Conservation (phyloP, 2,888 invertebrate genomes). For the Ormyrus rosae region DNA sequence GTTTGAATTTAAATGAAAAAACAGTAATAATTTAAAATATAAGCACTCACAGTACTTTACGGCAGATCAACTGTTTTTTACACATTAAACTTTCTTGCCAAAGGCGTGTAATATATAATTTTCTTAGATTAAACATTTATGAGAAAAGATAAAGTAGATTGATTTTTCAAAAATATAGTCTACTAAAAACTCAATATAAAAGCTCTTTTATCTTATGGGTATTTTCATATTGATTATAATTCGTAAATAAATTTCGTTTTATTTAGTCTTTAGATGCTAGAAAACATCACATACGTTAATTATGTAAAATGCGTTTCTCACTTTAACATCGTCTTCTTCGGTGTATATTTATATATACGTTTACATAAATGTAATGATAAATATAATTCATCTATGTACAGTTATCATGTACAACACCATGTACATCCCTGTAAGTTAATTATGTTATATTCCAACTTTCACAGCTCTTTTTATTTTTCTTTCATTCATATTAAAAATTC, state of each 20-base stretch:
- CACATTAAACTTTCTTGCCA: conserved; percentile 34
- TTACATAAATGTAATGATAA: conserved; percentile 27
- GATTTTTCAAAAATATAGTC: conserved; percentile 38
- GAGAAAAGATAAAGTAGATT: conserved; percentile 30
- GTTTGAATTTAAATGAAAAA: conserved; percentile 52
- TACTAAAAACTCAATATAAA: conserved; percentile 47
- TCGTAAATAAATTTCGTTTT: conserved; percentile 33
- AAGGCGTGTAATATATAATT: not conserved
- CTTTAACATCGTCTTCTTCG: conserved; percentile 47
- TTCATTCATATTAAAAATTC: conserved; percentile 34
- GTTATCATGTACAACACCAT: conserved; percentile 53
- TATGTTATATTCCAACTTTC: conserved; percentile 46
- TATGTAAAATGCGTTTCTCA: conserved; percentile 56
- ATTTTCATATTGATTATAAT: conserved; percentile 42
- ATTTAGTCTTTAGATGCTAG: conserved; percentile 23
- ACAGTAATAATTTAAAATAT: conserved; percentile 43
- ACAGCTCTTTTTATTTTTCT: conserved; percentile 50
- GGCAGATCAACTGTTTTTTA: not conserved
- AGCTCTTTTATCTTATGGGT: conserved; percentile 33
- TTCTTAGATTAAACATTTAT: conserved; percentile 23
- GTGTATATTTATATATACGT: conserved; percentile 46
- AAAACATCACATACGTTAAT: conserved; percentile 48
- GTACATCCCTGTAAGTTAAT: conserved; percentile 43
- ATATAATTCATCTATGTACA: conserved; percentile 54
- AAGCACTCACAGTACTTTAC: not conserved